Percentiles rank a stretch among this genome's conserved stretches.
Evolutionary conservation across 2,888 invertebrate genomes (phyloP).

Genomic region (Galerucella calmariensis): DNA sequence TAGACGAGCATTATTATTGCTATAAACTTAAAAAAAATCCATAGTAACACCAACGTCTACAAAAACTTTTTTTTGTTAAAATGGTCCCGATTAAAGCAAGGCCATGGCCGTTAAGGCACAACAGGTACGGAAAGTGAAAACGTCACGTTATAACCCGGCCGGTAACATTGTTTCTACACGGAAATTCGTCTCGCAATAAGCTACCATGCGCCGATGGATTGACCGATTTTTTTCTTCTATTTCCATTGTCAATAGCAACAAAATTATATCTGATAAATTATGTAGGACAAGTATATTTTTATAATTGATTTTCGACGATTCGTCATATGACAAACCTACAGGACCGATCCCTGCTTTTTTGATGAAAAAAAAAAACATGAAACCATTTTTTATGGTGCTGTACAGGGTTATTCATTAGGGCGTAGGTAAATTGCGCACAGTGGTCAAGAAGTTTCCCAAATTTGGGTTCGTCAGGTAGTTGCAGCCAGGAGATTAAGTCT

Average conservation of each 20-base stretch:
- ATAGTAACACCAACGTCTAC: too few species aligned
- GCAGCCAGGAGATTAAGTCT: too few species aligned
- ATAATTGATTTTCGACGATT: not conserved
- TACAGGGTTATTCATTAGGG: too few species aligned
- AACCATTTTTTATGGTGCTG: too few species aligned
- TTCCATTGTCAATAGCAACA: conserved; percentile 44
- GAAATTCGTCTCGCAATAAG: conserved; percentile 30
- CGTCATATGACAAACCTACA: not conserved
- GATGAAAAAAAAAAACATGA: too few species aligned
- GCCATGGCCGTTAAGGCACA: not conserved
- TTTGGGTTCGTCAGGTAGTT: too few species aligned
- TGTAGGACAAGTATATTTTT: conserved; percentile 19
- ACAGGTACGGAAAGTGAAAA: conserved; percentile 4
- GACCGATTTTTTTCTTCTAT: conserved; percentile 41
- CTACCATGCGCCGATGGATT: conserved; percentile 52
- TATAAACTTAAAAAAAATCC: too few species aligned
- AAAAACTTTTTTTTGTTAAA: not conserved
- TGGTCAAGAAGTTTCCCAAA: too few species aligned
- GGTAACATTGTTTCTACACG: not conserved
- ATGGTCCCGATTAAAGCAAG: not conserved
- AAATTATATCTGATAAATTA: conserved; percentile 37
- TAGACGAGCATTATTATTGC: too few species aligned
- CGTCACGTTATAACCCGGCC: too few species aligned
- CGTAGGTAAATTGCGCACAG: too few species aligned
- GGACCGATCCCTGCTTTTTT: not conserved